Evolutionary conservation across 2,888 invertebrate genomes (phyloP).

Genomic region (Dicranocentrus wangi): DNA sequence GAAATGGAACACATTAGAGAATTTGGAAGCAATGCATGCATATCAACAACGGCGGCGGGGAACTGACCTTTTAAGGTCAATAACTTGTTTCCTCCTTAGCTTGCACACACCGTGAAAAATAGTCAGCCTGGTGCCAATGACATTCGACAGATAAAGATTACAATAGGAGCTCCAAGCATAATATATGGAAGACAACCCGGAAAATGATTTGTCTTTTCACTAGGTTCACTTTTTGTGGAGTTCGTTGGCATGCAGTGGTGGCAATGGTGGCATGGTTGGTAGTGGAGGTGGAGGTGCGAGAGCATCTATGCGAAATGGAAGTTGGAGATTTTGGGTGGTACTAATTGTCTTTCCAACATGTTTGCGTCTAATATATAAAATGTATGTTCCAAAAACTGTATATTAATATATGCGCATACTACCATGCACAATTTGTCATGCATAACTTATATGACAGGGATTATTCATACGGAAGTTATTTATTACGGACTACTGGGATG

Average conservation of each 20-base stretch:
- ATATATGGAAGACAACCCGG: background rate
- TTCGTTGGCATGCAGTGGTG: background rate
- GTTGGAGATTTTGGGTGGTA: too few species aligned
- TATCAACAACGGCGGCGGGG: too few species aligned
- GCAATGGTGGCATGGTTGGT: background rate
- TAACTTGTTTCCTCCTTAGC: constrained; percentile 31
- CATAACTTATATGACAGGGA: too few species aligned
- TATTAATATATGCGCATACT: too few species aligned
- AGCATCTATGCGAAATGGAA: background rate
- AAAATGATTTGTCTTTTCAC: background rate
- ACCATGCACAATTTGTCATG: too few species aligned
- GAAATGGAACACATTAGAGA: background rate
- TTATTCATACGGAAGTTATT: too few species aligned
- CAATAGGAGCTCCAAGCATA: background rate
- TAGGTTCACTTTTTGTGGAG: background rate
- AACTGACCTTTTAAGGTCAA: constrained; percentile 44
- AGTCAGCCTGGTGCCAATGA: constrained; percentile 34
- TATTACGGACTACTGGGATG: too few species aligned
- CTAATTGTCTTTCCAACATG: background rate
- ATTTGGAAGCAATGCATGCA: background rate
- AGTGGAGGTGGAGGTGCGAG: background rate
- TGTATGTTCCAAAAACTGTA: background rate
- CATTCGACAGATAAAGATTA: constrained; percentile 37
- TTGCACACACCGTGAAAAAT: background rate
- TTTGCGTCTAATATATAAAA: background rate